phyloP scores from a whole-genome alignment of 1,140 invertebrate species.

The Brachionus manjavacas region DNA sequence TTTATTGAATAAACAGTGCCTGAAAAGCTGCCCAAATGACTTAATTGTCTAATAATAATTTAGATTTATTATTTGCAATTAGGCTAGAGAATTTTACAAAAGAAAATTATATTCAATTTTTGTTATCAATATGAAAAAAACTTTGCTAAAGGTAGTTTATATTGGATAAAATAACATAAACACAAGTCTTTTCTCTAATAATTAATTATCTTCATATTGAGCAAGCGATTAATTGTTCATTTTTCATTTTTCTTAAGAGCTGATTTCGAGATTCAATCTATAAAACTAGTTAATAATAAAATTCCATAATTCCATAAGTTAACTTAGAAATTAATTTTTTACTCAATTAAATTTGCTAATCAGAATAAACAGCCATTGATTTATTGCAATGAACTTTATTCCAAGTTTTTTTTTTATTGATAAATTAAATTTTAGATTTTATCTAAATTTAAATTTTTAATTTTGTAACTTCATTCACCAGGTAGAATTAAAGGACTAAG shows the following conservation, averaged over 20 bases:
- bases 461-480: too few species aligned
- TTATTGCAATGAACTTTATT: too few species aligned
- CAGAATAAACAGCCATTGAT: too few species aligned
- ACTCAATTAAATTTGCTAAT: too few species aligned
- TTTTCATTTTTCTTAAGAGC: too few species aligned
- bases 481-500: too few species aligned
- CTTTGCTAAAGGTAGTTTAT: not conserved
- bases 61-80: not conserved
- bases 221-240: not conserved
- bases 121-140: constrained; percentile 1
- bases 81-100: not conserved
- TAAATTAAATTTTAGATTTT: too few species aligned
- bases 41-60: not conserved
- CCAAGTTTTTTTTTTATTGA: too few species aligned
- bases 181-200: not conserved
- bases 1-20: not conserved
- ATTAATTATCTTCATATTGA: not conserved
- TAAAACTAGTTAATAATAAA: too few species aligned
- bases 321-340: too few species aligned
- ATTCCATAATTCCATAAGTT: too few species aligned
- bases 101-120: not conserved
- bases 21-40: not conserved
- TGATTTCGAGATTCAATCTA: not conserved
- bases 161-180: constrained; percentile 1
- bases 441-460: too few species aligned